Conservation (phyloP, 2,113 vertebrate species). For the Kryptolebias marmoratus region DNA sequence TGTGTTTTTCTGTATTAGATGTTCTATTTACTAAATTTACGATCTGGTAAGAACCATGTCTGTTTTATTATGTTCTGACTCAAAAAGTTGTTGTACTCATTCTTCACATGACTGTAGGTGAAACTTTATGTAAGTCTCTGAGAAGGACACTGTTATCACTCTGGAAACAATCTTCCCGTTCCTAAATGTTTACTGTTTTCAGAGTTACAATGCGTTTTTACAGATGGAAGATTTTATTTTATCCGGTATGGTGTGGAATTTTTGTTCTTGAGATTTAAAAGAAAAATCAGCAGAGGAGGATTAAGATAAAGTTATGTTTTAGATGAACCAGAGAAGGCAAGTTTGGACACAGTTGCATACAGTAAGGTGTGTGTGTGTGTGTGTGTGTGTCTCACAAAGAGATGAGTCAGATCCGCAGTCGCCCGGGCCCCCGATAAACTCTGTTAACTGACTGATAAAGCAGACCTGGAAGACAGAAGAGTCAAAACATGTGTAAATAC, state of each 20-base stretch:
- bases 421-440: slow-evolving; percentile 44
- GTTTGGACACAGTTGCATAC: slow-evolving; percentile 44
- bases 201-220: too few species aligned
- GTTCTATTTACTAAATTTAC: too few species aligned
- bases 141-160: too few species aligned
- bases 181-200: too few species aligned
- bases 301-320: slow-evolving; percentile 29
- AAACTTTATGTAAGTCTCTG: too few species aligned
- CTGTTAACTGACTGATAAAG: slow-evolving; percentile 53
- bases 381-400: slow-evolving; percentile 23
- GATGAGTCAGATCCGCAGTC: slow-evolving; percentile 29
- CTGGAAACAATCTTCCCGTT: too few species aligned
- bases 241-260: slow-evolving; percentile 29
- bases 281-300: not conserved
- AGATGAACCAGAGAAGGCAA: slow-evolving; percentile 34
- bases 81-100: too few species aligned
- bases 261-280: slow-evolving; percentile 24
- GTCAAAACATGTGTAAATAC: slow-evolving; percentile 56
- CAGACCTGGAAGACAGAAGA: slow-evolving; percentile 37
- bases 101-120: too few species aligned
- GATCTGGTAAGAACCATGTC: too few species aligned
- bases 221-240: too few species aligned
- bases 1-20: too few species aligned
- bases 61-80: too few species aligned
- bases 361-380: not conserved